phyloP scores from a whole-genome alignment of 2,113 vertebrate genomes.

The Rhea americana region DNA sequence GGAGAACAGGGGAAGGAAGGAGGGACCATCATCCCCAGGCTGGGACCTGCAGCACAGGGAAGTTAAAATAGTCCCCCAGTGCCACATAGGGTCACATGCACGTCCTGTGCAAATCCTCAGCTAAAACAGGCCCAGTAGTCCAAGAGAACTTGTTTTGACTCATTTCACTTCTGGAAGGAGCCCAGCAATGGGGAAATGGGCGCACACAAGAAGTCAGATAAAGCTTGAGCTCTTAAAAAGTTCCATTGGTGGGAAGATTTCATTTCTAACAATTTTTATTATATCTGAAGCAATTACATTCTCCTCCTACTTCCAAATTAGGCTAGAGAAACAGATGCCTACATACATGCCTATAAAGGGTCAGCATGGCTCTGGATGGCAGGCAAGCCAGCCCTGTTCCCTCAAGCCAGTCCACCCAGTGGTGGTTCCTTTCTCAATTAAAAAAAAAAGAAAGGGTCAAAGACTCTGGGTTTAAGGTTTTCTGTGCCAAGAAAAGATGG shows the following conservation, averaged over 20 bases:
- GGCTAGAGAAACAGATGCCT: background rate
- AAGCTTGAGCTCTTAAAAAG: accelerated
- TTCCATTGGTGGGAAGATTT: background rate
- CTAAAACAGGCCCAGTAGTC: accelerated
- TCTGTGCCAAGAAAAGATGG: accelerated
- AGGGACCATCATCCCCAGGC: background rate
- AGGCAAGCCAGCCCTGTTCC: background rate
- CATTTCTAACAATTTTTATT: accelerated
- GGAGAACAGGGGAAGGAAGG: background rate
- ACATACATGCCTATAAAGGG: accelerated
- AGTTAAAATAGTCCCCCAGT: background rate
- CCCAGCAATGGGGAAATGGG: background rate
- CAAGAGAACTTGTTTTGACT: background rate
- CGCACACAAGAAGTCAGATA: accelerated
- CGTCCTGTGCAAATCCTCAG: background rate
- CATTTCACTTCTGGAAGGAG: background rate
- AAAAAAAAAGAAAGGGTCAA: background rate
- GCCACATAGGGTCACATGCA: background rate
- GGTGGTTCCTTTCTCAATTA: background rate
- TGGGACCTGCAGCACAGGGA: background rate
- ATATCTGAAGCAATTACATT: background rate
- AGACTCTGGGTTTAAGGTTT: accelerated
- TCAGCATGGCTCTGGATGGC: background rate
- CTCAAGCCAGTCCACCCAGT: background rate
- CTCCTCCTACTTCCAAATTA: background rate